These are phyloP conservation scores for Ginglymostoma cirratum DNA, from an alignment of 2,113 vertebrate genomes.

Conservation along the genomic window DNA sequence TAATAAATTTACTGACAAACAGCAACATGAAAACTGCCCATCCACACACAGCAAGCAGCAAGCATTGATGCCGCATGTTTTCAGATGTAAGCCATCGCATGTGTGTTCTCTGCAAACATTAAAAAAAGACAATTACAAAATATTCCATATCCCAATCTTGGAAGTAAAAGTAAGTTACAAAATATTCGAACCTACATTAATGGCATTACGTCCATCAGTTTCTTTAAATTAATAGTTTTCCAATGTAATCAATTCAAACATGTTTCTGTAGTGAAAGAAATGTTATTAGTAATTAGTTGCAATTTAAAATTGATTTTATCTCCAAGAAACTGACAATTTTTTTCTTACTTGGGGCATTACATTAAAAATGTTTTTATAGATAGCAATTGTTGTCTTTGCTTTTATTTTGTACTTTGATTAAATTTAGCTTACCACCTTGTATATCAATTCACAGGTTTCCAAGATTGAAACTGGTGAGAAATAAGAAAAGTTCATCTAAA, in stretches of 20 bases:
- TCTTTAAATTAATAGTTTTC: background rate
- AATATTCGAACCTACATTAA: background rate
- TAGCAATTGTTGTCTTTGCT: background rate
- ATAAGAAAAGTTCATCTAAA: background rate
- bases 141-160: background rate
- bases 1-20: constrained; percentile 90
- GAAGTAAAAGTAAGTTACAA: background rate
- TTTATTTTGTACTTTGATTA: background rate
- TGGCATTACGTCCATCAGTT: background rate
- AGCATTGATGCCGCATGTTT: constrained; percentile 93
- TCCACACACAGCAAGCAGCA: constrained; percentile 86
- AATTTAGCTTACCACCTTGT: background rate
- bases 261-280: background rate
- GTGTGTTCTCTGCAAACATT: constrained; percentile 41
- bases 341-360: background rate
- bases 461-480: background rate
- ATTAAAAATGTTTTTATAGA: background rate
- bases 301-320: background rate
- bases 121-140: background rate
- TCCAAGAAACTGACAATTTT: background rate
- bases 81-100: constrained; percentile 49
- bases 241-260: background rate
- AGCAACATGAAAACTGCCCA: constrained; percentile 95
- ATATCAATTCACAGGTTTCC: background rate
- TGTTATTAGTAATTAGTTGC: background rate